phyloP scores from a whole-genome alignment of 2,797 vertebrate species.

The Amniataba percoides region DNA sequence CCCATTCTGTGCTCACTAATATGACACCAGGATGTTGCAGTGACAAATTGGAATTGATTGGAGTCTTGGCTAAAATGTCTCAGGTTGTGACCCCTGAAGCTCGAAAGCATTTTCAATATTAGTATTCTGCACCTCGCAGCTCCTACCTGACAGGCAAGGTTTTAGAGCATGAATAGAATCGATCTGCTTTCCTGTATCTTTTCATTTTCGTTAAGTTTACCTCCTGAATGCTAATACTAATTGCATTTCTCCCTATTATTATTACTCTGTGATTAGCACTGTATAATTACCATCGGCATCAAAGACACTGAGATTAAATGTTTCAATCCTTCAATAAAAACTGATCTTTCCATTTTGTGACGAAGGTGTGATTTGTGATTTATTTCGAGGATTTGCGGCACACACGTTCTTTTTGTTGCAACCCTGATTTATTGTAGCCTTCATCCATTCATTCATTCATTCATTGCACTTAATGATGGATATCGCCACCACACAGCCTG shows the following conservation, averaged over 20 bases:
- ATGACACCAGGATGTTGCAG: conserved; percentile 74
- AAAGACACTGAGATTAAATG: not conserved
- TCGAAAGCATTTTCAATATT: conserved; percentile 75
- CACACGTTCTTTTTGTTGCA: conserved; percentile 13
- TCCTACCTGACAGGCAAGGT: conserved; percentile 61
- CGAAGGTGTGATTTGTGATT: not conserved
- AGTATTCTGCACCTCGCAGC: conserved; percentile 71
- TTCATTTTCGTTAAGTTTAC: conserved; percentile 16
- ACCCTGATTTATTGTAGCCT: conserved; percentile 12
- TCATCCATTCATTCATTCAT: conserved; percentile 25
- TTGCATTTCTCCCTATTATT: not conserved
- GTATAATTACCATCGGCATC: not conserved
- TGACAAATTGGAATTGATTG: conserved; percentile 86
- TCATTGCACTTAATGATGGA: conserved; percentile 40
- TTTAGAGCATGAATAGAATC: conserved; percentile 72
- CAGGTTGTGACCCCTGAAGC: conserved; percentile 76
- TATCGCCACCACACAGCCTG: conserved; percentile 2
- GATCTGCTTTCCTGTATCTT: conserved; percentile 46
- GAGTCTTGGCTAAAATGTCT: conserved; percentile 77
- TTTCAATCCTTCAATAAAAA: not conserved
- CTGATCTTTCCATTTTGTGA: not conserved
- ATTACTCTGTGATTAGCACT: not conserved
- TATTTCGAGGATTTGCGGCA: not conserved
- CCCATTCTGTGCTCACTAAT: conserved; percentile 67
- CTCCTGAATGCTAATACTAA: conserved; percentile 6